phyloP scores from a whole-genome alignment of 2,888 invertebrate species.

The Synergus laeviventris region DNA sequence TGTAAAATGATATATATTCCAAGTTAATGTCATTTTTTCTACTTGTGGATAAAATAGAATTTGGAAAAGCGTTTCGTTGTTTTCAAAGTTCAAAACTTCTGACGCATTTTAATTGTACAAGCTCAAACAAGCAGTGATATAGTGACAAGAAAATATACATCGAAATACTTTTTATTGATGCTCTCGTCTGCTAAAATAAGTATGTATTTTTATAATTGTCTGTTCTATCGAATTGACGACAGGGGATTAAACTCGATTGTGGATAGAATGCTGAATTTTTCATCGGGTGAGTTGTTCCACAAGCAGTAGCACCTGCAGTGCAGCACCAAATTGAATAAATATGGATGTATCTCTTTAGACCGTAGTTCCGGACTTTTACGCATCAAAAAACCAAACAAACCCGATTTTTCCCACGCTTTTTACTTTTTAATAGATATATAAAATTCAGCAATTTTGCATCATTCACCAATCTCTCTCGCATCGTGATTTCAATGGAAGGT shows the following conservation, averaged over 20 bases:
- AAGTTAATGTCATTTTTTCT: too few relatives aligned
- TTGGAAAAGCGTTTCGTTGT: too few relatives aligned
- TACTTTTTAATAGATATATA: neutral
- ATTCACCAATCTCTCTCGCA: neutral
- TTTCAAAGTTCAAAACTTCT: too few relatives aligned
- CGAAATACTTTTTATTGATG: neutral
- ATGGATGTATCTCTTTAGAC: constrained; percentile 29
- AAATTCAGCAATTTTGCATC: neutral
- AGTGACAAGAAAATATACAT: neutral
- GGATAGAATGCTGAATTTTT: constrained; percentile 28
- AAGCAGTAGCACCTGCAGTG: constrained; percentile 26
- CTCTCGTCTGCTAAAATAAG: neutral
- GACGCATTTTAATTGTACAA: too few relatives aligned
- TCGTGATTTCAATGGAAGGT: neutral
- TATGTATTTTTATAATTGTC: constrained; percentile 29
- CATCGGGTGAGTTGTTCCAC: constrained; percentile 11
- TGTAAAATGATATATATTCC: too few relatives aligned
- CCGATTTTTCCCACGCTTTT: neutral
- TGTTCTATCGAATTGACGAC: constrained; percentile 3
- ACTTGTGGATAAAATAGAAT: too few relatives aligned
- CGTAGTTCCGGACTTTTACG: constrained; percentile 11
- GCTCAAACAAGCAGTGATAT: neutral
- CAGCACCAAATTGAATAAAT: constrained; percentile 29
- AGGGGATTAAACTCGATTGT: constrained; percentile 32
- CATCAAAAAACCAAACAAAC: neutral